Evolutionary conservation across 1,140 invertebrate genomes (phyloP).

Genomic region (Octopus bimaculoides): DNA sequence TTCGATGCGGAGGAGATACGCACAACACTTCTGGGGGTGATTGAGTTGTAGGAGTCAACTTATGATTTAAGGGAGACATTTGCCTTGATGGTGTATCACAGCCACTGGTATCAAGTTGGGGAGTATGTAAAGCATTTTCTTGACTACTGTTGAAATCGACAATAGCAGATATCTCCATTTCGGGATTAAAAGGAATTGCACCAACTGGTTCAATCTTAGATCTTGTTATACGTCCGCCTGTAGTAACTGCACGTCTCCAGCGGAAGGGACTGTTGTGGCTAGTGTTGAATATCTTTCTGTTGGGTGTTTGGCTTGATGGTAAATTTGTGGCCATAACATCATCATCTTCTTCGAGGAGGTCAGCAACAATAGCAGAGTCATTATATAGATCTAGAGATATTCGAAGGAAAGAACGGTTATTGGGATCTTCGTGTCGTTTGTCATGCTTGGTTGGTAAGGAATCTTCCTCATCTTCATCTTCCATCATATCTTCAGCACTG

Average conservation of each 20-base stretch:
- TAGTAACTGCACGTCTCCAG: not conserved
- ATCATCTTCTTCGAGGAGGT: not conserved
- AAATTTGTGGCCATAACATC: not conserved
- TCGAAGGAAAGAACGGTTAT: not conserved
- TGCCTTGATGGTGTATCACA: too few relatives aligned
- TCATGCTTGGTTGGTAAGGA: too few relatives aligned
- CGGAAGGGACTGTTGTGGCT: not conserved
- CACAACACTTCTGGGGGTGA: not conserved
- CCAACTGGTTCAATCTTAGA: not conserved
- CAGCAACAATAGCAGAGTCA: not conserved
- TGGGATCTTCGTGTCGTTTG: not conserved
- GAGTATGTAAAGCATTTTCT: not conserved
- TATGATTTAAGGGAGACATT: too few relatives aligned
- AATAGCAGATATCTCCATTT: not conserved
- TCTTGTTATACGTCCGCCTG: not conserved
- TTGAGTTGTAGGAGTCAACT: too few relatives aligned
- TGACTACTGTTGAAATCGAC: not conserved
- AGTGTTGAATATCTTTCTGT: not conserved
- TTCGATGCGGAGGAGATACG: constrained; percentile 71
- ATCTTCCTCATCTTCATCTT: not conserved
- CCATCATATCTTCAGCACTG: not conserved
- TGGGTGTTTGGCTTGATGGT: not conserved
- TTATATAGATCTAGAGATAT: not conserved
- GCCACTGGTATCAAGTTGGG: too few relatives aligned
- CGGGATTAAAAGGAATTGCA: not conserved